Evolutionary conservation across 1,140 invertebrate species (phyloP), one percentile per base, ranked within the genome.

Genomic region (Polyergus mexicanus): DNA sequence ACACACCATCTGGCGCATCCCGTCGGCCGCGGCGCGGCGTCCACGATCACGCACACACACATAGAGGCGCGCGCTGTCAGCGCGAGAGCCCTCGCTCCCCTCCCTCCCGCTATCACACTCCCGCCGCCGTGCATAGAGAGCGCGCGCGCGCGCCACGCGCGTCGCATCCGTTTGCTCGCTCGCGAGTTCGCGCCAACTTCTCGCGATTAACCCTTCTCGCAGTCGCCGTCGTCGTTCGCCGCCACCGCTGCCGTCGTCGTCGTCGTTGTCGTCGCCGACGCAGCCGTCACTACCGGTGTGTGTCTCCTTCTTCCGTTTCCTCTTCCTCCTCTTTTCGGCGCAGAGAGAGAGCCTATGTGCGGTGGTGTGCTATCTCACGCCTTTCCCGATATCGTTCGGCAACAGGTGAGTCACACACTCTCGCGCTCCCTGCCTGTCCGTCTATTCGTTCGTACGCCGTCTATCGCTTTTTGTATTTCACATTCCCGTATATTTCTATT

Each of bases 341-440:
- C 54, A 71, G 38, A 58, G 66, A 83, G 68, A 83, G 51, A 38
- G 78, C 41, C 68, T 83, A 62, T 74, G 78, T 60, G 41, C 56
- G 78, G 38, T 44, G 78, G 78, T 81, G 78, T 83, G 78, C 54
- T 68, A 35, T 74, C 68, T 74, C 68, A 54, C 78, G 78, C 68
- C 68, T 83, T 74, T 83, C 68, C 68, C 78, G 68, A 74, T 83
- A 83, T 60, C 78, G 78, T 83, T 89, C 92, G 88, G 91, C 91
- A 92, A 93, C 92, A 92, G 89, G 92, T 92, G 92, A 92, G 92
- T 88, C 86, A 56, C 68, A 72, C 85, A 75, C 78, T 83, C 78
- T 47, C 51, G 78, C 78, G 78, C 78, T 72, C 38, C 22, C 51
- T 35, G 56, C 22, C 32, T 16, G 58, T 76, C 19, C 19, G 25